phyloP scores from a whole-genome alignment of 2,797 vertebrate genomes.

The Chelonia mydas region DNA sequence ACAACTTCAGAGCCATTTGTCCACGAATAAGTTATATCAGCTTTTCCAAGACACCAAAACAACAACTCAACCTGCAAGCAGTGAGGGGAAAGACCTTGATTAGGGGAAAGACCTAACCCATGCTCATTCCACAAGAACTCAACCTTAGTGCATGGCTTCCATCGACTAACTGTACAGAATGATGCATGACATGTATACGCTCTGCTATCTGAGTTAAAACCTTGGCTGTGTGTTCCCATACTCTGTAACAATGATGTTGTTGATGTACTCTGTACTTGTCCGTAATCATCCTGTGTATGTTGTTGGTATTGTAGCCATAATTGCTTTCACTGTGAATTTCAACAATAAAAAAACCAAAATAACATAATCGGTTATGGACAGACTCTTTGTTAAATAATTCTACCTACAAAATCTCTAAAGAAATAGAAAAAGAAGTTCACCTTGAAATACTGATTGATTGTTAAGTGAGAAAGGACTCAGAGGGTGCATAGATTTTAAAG shows the following conservation, averaged over 20 bases:
- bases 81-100: neutral
- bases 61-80: neutral
- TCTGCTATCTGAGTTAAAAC: neutral
- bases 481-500: neutral
- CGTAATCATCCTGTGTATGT: neutral
- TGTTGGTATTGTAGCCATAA: neutral
- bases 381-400: neutral
- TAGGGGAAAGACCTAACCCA: too few relatives aligned
- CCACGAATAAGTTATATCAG: neutral
- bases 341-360: conserved; percentile 38
- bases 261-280: neutral
- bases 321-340: conserved; percentile 32
- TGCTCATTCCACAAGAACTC: conserved; percentile 16
- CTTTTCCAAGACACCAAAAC: neutral
- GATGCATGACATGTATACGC: neutral
- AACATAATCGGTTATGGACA: neutral
- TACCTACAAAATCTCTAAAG: too few relatives aligned
- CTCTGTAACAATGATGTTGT: neutral
- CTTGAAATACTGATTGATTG: accelerated
- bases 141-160: neutral
- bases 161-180: neutral
- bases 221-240: neutral
- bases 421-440: neutral
- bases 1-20: neutral
- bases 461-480: neutral